phyloP scores from a whole-genome alignment of 1,140 invertebrate genomes.

The Cherax destructor region DNA sequence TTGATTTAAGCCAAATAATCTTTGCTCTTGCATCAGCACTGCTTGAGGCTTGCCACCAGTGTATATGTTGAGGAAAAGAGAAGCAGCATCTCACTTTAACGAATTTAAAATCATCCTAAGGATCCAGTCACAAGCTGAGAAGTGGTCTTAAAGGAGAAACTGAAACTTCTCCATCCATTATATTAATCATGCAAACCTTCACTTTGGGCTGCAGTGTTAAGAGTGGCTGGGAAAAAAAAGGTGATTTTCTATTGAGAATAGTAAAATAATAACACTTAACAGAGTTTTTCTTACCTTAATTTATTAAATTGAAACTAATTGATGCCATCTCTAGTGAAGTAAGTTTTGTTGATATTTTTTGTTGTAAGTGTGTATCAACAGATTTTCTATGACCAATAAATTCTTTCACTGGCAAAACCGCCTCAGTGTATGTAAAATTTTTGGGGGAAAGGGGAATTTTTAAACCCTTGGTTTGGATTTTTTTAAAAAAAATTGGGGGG shows the following conservation, averaged over 20 bases:
- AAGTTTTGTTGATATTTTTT: no score
- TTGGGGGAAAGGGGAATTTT: no score
- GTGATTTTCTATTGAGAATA: conserved; percentile 62
- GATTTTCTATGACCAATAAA: no score
- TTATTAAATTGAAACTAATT: background rate
- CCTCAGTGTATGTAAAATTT: no score
- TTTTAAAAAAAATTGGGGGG: no score
- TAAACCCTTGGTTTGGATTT: no score
- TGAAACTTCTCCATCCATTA: conserved; percentile 6
- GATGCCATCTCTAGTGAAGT: no score
- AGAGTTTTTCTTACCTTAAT: conserved; percentile 30
- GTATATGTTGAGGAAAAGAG: conserved; percentile 32
- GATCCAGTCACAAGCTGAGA: conserved; percentile 35
- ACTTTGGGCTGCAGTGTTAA: conserved; percentile 29
- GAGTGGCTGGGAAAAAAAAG: conserved; percentile 35
- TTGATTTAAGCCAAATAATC: conserved; percentile 24
- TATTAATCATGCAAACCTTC: conserved; percentile 34
- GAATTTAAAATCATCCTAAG: conserved; percentile 24
- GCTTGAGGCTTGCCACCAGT: conserved; percentile 56
- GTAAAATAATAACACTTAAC: conserved; percentile 54
- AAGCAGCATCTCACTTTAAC: conserved; percentile 27
- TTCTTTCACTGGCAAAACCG: no score
- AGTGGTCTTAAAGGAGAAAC: conserved; percentile 10
- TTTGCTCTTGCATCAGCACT: conserved; percentile 39
- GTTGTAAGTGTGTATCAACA: no score